phyloP scores from a whole-genome alignment of 2,113 vertebrate genomes.

The Fulmarus glacialis region DNA sequence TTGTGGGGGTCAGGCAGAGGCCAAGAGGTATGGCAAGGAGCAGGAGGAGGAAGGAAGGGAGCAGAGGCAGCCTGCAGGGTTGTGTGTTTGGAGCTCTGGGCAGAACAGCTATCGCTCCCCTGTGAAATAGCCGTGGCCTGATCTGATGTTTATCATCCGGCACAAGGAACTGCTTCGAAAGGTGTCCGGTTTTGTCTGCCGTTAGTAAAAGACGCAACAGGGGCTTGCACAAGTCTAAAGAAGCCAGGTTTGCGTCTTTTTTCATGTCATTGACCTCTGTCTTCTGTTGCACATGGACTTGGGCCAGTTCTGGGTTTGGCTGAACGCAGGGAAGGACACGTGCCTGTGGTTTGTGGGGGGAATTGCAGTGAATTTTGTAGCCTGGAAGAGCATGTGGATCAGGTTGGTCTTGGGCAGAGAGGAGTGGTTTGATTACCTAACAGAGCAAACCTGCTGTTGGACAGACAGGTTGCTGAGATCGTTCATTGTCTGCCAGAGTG shows the following conservation, averaged over 20 bases:
- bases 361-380: neutral
- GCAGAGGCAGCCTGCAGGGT: neutral
- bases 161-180: neutral
- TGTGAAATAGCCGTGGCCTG: neutral
- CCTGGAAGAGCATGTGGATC: neutral
- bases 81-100: neutral
- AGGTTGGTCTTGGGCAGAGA: neutral
- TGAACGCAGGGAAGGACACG: fast-evolving
- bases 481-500: neutral
- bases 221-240: neutral
- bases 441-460: neutral
- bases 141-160: neutral
- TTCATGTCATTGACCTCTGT: neutral
- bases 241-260: neutral
- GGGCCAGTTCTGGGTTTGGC: neutral
- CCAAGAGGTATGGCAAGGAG: neutral
- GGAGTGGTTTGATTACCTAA: neutral
- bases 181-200: neutral
- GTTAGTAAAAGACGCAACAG: neutral
- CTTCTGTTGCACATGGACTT: neutral
- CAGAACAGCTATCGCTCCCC: neutral
- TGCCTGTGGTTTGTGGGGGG: neutral
- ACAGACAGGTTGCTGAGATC: neutral
- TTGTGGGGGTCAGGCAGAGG: constrained; percentile 39
- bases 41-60: neutral